A percentile compares a stretch with the other conserved stretches of the same genome.
Conservation (phyloP, 2,113 vertebrate species). For the Electrona antarctica region DNA sequence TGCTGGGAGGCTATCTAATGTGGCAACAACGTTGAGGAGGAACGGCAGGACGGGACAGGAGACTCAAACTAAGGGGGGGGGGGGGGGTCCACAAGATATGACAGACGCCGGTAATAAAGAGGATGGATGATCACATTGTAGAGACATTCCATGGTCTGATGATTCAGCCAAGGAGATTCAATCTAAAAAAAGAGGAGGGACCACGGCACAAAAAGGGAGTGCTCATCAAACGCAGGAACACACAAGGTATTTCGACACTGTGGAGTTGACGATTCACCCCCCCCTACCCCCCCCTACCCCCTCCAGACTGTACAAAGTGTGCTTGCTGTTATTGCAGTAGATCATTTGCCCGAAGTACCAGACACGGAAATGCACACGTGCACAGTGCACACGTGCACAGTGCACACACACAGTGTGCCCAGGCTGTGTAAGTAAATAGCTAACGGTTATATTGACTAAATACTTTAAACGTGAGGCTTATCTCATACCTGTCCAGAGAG, state of each 20-base stretch:
- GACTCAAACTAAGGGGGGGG: background rate
- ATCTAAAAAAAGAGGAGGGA: slow-evolving; percentile 22
- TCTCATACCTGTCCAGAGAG: background rate
- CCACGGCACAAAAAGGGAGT: slow-evolving; percentile 32
- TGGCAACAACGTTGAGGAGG: slow-evolving; percentile 55
- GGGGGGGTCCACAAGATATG: background rate
- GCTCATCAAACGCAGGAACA: slow-evolving; percentile 29
- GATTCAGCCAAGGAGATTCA: slow-evolving; percentile 1
- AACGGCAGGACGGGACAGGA: background rate
- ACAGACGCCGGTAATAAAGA: slow-evolving; percentile 1
- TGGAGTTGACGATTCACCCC: background rate
- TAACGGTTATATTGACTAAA: too few relatives aligned
- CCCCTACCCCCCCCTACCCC: too few relatives aligned
- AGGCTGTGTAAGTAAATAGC: too few relatives aligned
- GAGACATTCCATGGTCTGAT: slow-evolving; percentile 22
- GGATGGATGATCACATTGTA: slow-evolving; percentile 29
- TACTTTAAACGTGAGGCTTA: slow-evolving; percentile 12
- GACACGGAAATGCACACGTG: slow-evolving; percentile 10
- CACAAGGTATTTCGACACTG: slow-evolving; percentile 14
- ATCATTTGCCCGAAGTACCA: slow-evolving; percentile 30
- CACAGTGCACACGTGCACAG: background rate
- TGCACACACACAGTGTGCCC: too few relatives aligned
- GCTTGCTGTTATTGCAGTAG: too few relatives aligned
- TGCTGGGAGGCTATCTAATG: slow-evolving; percentile 47
- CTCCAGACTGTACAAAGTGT: background rate